Conservation (phyloP, 2,797 vertebrate species). For the Pempheris klunzingeri region DNA sequence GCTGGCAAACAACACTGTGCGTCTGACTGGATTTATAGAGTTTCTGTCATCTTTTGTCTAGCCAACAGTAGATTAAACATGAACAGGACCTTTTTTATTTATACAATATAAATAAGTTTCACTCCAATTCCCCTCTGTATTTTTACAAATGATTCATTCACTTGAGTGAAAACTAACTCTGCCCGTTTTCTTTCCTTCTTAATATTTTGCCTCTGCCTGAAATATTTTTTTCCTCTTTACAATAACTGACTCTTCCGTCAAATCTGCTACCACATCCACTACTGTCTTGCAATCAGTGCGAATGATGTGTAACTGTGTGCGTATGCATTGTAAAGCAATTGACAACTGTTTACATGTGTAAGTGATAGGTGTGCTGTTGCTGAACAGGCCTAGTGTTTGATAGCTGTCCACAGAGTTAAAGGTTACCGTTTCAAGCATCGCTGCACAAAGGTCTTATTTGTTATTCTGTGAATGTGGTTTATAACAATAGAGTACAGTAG, state of each 20-base stretch:
- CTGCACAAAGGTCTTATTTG: conserved; percentile 80
- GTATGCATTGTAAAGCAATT: conserved; percentile 66
- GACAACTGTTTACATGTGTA: conserved; percentile 81
- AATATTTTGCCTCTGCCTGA: conserved; percentile 29
- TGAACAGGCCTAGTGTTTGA: conserved; percentile 69
- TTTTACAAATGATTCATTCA: conserved; percentile 30
- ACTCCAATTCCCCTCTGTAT: conserved; percentile 24
- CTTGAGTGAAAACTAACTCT: conserved; percentile 16
- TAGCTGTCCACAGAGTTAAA: conserved; percentile 75
- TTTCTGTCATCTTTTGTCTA: conserved; percentile 46
- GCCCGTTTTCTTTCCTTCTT: not conserved
- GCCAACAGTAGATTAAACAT: conserved; percentile 40
- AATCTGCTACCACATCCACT: conserved; percentile 27
- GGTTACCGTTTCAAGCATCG: conserved; percentile 81
- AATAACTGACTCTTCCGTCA: conserved; percentile 57
- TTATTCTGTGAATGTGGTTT: conserved; percentile 71
- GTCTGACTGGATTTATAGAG: conserved; percentile 65
- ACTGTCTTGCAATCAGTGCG: conserved; percentile 52
- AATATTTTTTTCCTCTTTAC: conserved; percentile 12
- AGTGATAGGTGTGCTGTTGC: conserved; percentile 71
- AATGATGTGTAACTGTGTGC: conserved; percentile 59
- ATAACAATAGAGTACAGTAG: conserved; percentile 69
- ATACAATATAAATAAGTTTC: conserved; percentile 22
- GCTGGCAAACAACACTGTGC: conserved; percentile 81
- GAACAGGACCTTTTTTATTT: conserved; percentile 34